A percentile compares a stretch with the other conserved stretches of the same genome.
phyloP scores from a whole-genome alignment of 2,797 vertebrate species.

The Aeoliscus strigatus region DNA sequence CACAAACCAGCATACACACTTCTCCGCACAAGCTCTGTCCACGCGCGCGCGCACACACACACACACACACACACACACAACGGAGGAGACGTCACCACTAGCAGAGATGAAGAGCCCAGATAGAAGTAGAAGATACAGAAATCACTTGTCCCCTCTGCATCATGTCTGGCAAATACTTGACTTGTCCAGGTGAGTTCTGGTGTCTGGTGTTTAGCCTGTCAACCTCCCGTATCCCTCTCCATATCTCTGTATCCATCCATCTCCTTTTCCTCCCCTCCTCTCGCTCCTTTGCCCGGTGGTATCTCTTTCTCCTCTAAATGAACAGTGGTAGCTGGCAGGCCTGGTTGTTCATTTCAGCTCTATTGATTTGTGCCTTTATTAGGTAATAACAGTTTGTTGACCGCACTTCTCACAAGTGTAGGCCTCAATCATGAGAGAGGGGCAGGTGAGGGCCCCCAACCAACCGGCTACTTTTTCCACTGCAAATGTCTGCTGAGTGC shows the following conservation, averaged over 20 bases:
- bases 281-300: slow-evolving; percentile 37
- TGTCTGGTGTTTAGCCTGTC: slow-evolving; percentile 72
- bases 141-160: slow-evolving; percentile 69
- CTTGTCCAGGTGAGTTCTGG: slow-evolving; percentile 58
- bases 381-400: slow-evolving; percentile 92
- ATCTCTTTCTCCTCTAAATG: slow-evolving; percentile 85
- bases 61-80: slow-evolving; percentile 23
- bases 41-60: not conserved
- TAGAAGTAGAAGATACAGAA: slow-evolving; percentile 70
- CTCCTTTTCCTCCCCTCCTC: slow-evolving; percentile 35
- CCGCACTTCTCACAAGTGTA: slow-evolving; percentile 84
- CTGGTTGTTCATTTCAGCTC: slow-evolving; percentile 89
- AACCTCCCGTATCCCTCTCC: slow-evolving; percentile 65
- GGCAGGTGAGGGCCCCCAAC: slow-evolving; percentile 43
- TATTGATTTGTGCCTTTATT: slow-evolving; percentile 92
- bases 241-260: slow-evolving; percentile 62
- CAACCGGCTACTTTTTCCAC: slow-evolving; percentile 46
- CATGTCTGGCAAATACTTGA: slow-evolving; percentile 62
- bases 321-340: slow-evolving; percentile 85
- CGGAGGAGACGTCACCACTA: slow-evolving; percentile 72
- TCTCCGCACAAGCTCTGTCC: slow-evolving; percentile 6
- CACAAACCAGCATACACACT: slow-evolving; percentile 23
- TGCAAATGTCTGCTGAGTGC: slow-evolving; percentile 39
- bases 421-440: slow-evolving; percentile 82
- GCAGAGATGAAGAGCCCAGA: slow-evolving; percentile 60